Conservation (phyloP, 2,888 invertebrate genomes). For the Entomobrya proxima region DNA sequence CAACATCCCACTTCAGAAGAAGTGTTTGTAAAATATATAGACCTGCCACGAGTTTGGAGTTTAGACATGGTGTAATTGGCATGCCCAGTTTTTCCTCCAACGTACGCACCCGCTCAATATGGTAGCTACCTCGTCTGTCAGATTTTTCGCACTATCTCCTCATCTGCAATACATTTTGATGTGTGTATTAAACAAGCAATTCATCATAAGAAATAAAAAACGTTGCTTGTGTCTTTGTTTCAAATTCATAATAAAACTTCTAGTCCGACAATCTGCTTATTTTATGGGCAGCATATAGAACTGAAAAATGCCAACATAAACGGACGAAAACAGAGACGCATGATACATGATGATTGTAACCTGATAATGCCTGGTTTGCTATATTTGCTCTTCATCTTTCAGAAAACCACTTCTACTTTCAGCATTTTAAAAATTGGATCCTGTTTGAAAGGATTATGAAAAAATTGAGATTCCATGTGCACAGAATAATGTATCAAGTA, state of each 20-base stretch:
- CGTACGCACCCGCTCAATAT: constrained; percentile 4
- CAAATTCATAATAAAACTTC: no score
- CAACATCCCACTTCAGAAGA: neutral
- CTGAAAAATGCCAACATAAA: no score
- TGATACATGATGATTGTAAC: neutral
- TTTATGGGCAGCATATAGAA: no score
- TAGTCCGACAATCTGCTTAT: no score
- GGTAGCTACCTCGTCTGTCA: constrained; percentile 12
- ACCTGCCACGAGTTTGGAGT: no score
- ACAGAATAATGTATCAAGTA: neutral
- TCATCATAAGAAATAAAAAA: no score
- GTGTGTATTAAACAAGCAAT: no score
- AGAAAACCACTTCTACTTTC: no score
- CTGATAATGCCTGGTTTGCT: neutral
- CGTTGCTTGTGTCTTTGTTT: no score
- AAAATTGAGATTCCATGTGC: neutral
- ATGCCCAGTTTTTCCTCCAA: neutral
- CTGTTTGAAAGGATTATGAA: neutral
- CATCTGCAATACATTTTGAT: neutral
- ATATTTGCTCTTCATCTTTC: neutral
- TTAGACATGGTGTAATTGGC: neutral
- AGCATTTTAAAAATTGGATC: neutral
- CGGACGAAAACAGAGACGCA: no score
- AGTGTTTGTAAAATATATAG: no score
- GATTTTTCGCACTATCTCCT: neutral